Percentiles rank a stretch among this genome's conserved stretches.
Evolutionary conservation across 2,888 invertebrate species (phyloP).

Genomic region (Ellobium chinense): DNA sequence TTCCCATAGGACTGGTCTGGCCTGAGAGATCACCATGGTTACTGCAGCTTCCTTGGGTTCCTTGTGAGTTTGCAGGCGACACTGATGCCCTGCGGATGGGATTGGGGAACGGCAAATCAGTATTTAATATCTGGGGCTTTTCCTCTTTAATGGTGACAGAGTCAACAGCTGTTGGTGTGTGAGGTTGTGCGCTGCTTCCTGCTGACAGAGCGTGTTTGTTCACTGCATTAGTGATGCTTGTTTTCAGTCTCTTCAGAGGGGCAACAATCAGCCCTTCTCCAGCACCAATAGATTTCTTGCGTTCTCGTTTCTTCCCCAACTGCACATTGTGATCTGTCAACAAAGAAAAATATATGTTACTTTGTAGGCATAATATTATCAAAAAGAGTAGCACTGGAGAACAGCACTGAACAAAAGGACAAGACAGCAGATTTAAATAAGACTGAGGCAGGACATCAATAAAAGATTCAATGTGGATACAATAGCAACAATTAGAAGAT

Average conservation of each 20-base stretch:
- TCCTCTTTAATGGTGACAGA: neutral
- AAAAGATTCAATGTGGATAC: too few relatives aligned
- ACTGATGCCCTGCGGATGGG: neutral
- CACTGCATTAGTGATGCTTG: constrained; percentile 52
- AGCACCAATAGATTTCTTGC: constrained; percentile 15
- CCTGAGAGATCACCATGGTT: neutral
- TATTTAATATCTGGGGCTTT: neutral
- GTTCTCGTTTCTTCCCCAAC: constrained; percentile 34
- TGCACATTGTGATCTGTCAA: constrained; percentile 2
- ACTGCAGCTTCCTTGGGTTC: constrained; percentile 46
- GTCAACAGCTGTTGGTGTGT: neutral
- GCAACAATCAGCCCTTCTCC: constrained; percentile 37
- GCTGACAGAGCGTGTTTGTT: constrained; percentile 48
- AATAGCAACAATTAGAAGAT: too few relatives aligned
- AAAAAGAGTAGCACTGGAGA: too few relatives aligned
- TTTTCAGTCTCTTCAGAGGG: constrained; percentile 43
- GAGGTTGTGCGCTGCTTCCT: neutral
- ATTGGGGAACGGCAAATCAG: neutral
- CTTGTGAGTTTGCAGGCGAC: constrained; percentile 11
- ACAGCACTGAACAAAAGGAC: too few relatives aligned
- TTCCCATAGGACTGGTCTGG: neutral
- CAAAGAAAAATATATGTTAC: too few relatives aligned
- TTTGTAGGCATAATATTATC: too few relatives aligned
- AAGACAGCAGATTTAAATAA: too few relatives aligned
- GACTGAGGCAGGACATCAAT: too few relatives aligned